Conservation (phyloP, 2,888 invertebrate genomes). For the Apodemia duryi region DNA sequence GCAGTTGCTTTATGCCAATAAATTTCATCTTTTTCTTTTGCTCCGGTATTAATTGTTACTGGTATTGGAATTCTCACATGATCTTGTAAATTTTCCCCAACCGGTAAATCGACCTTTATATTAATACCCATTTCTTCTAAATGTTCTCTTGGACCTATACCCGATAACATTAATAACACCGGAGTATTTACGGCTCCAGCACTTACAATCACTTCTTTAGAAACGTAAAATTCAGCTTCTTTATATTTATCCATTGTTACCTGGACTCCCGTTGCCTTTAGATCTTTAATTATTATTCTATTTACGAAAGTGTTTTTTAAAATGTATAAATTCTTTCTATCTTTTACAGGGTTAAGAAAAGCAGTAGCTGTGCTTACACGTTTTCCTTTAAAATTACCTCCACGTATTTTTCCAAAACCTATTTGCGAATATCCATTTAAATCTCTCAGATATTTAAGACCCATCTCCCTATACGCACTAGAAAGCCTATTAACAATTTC, state of each 20-base stretch:
- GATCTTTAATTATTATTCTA: conserved; percentile 35
- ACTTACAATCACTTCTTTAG: conserved; percentile 59
- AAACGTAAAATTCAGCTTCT: conserved; percentile 43
- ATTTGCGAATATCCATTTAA: conserved; percentile 69
- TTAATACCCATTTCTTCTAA: conserved; percentile 48
- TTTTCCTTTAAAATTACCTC: conserved; percentile 67
- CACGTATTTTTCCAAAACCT: conserved; percentile 76
- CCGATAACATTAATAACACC: conserved; percentile 57
- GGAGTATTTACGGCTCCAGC: conserved; percentile 63
- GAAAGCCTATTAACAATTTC: conserved; percentile 51
- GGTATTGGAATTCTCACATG: conserved; percentile 67
- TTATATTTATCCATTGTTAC: conserved; percentile 45
- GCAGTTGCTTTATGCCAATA: conserved; percentile 59
- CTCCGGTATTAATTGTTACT: conserved; percentile 54
- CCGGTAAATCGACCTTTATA: conserved; percentile 51
- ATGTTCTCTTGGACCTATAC: conserved; percentile 55
- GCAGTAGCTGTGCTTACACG: conserved; percentile 78
- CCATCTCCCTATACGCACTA: conserved; percentile 70
- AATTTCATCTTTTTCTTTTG: conserved; percentile 43
- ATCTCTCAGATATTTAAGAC: conserved; percentile 61
- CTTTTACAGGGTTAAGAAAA: conserved; percentile 52
- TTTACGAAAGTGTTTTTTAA: conserved; percentile 52
- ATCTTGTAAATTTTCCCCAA: conserved; percentile 71
- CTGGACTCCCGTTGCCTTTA: conserved; percentile 48
- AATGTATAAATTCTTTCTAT: conserved; percentile 55